Evolutionary conservation across 2,113 vertebrate genomes (phyloP).

Genomic region (Alosa alosa): DNA sequence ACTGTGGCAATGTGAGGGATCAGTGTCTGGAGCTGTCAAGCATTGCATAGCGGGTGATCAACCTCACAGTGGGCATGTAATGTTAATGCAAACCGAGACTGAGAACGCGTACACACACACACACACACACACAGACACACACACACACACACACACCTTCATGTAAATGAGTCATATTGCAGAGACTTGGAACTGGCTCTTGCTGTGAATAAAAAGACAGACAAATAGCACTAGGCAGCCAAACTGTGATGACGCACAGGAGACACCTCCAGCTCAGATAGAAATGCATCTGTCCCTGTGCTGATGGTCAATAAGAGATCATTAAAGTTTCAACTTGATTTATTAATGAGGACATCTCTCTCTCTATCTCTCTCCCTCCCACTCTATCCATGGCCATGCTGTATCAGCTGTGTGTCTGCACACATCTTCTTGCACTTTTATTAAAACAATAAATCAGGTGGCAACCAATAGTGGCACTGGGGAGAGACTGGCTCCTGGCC

Average conservation of each 20-base stretch:
- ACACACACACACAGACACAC: not conserved
- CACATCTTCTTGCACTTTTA: not conserved
- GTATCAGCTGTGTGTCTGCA: constrained; percentile 3
- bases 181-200: too few relatives aligned
- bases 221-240: too few relatives aligned
- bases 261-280: not conserved
- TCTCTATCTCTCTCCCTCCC: not conserved
- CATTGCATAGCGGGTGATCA: too few relatives aligned
- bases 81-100: not conserved
- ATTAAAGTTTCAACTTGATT: not conserved
- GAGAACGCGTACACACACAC: not conserved
- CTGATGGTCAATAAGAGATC: constrained; percentile 9
- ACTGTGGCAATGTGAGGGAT: too few relatives aligned
- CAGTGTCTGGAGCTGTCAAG: too few relatives aligned
- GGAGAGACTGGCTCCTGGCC: not conserved
- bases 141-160: not conserved
- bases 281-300: not conserved
- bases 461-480: not conserved
- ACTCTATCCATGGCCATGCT: not conserved
- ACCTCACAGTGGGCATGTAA: too few relatives aligned
- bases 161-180: too few relatives aligned
- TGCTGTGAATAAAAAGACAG: too few relatives aligned
- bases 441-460: not conserved
- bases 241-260: not conserved
- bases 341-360: not conserved